Conservation (phyloP, 2,888 invertebrate species). For the Trisateles emortualis region DNA sequence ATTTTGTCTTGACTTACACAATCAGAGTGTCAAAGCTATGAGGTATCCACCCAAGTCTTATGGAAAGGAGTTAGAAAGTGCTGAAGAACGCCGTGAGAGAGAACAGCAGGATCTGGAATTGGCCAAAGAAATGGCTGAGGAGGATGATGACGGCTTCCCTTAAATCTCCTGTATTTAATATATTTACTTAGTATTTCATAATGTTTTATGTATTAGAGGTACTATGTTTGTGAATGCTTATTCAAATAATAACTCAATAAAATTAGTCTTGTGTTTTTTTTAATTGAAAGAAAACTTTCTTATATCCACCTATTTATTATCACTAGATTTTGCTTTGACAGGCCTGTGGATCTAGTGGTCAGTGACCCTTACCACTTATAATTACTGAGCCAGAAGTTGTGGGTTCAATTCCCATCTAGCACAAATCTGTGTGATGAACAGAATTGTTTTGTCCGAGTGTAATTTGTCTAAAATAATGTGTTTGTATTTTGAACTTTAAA, state of each 20-base stretch:
- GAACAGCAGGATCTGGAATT: constrained; percentile 99
- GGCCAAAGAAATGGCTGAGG: constrained; percentile 99
- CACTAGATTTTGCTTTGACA: no score
- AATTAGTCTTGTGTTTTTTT: constrained; percentile 10
- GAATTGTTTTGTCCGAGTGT: no score
- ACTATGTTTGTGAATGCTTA: constrained; percentile 48
- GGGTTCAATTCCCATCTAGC: no score
- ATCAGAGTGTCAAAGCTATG: constrained; percentile 99
- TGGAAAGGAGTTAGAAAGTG: constrained; percentile 98
- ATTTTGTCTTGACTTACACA: constrained; percentile 98
- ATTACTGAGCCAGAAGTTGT: no score
- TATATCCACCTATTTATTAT: no score
- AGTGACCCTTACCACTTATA: no score
- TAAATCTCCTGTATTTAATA: constrained; percentile 51
- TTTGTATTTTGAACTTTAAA: no score
- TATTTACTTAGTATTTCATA: constrained; percentile 26
- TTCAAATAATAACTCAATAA: constrained; percentile 35
- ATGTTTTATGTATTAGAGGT: constrained; percentile 50
- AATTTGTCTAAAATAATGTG: no score
- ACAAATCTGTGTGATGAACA: no score
- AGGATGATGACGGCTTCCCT: constrained; percentile 97
- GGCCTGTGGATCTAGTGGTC: no score
- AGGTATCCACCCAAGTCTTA: constrained; percentile 99
- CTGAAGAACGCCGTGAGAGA: constrained; percentile 97
- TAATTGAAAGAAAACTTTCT: no score